Base-by-base conservation (phyloP, 2,888 invertebrate genomes). In the Rhingia rostrata region DNA sequence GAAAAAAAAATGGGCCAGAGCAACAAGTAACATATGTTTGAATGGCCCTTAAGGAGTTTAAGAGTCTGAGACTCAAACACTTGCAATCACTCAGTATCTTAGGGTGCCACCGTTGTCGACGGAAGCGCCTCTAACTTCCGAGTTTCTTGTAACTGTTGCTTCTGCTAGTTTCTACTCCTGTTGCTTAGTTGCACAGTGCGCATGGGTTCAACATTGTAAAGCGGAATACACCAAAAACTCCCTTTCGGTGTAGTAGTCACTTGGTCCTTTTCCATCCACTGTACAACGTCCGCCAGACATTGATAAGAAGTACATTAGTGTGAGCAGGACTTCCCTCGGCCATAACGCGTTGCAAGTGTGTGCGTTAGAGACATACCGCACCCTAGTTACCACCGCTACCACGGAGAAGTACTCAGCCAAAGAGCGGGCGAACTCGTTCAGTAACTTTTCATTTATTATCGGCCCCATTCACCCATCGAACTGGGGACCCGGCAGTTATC, bases 381-480 rank as follows among this genome's bases (percentile, higher is more conserved):
- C 83, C 83, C 83, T 78, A 78, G 83, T 83, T 78, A 73, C 83
- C 67, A 83, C 77, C 82, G 72, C 78, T 77, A 77, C 75, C 75
- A 61, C 73, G 49, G 67, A 73, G 78, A 78, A 56, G 75, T 69
- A 78, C 45, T 78, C 56, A 58, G 66, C 41, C 66, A 12, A 82
- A 82, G 82, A 82, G 73, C 78, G 77, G 67, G 72, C 72, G 54
- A 77, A 66, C 77, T 70, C 63, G 73, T 83, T 78, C 73, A 73
- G 61, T 69, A 73, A 78, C 54, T 63, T 72, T 78, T 63, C 35
- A 67, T 69, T 73, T 78, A 78, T 73, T 72, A 78, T 73, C 78
- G 67, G 73, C 69, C 77, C 67, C 73, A 83, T 83, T 83, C 73
- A 78, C 83, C 78, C 78, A 69, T 63, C 61, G 67, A 56, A 56